phyloP scores from a whole-genome alignment of 2,888 invertebrate species.

The Lottia scabra region DNA sequence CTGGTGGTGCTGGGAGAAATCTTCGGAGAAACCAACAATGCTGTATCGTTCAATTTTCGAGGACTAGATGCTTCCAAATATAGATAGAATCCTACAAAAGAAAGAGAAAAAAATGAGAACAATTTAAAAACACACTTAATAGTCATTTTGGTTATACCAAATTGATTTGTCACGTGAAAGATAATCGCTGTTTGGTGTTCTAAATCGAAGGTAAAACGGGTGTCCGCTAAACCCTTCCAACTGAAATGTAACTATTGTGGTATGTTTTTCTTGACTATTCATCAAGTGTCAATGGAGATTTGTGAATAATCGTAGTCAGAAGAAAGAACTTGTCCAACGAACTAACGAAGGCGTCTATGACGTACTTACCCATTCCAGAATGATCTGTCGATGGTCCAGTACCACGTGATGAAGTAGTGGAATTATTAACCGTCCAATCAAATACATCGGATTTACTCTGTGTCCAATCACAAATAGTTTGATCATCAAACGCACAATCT shows the following conservation, averaged over 20 bases:
- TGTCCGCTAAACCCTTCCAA: no score
- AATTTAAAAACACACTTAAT: no score
- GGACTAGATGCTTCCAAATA: conserved; percentile 82
- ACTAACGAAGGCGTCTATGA: background rate
- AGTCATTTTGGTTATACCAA: no score
- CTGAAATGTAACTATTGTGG: no score
- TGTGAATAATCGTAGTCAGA: no score
- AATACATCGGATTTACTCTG: conserved; percentile 48
- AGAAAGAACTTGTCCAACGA: no score
- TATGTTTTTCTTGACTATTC: no score
- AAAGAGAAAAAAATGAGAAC: background rate
- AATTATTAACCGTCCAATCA: conserved; percentile 50
- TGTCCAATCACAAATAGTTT: conserved; percentile 48
- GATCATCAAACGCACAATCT: conserved; percentile 56
- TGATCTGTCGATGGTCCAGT: conserved; percentile 51
- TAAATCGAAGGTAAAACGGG: no score
- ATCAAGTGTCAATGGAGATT: no score
- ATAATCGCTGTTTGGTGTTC: no score
- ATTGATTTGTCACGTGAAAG: no score
- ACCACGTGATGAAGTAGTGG: conserved; percentile 34
- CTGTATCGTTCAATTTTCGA: conserved; percentile 75
- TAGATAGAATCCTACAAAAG: conserved; percentile 75
- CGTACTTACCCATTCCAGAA: conserved; percentile 31
- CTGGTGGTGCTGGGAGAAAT: conserved; percentile 39
- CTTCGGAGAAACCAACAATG: conserved; percentile 65